phyloP scores from a whole-genome alignment of 2,113 vertebrate species.

The Sebastes fasciatus region DNA sequence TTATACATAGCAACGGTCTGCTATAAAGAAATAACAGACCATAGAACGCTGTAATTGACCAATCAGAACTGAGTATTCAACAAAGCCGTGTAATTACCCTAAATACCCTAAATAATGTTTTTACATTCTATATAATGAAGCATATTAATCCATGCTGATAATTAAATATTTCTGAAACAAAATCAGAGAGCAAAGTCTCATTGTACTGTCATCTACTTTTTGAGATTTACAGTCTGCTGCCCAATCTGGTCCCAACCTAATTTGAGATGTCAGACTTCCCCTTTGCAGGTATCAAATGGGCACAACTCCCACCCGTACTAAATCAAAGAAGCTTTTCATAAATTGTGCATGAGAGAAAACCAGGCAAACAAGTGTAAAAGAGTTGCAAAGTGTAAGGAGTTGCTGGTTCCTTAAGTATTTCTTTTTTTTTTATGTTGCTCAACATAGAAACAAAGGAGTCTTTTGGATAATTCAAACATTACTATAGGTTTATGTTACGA shows the following conservation, averaged over 20 bases:
- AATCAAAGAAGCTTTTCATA: not conserved
- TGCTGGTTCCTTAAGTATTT: not conserved
- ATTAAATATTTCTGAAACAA: slow-evolving; percentile 14
- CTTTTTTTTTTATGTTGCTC: not conserved
- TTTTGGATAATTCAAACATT: not conserved
- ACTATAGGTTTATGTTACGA: not conserved
- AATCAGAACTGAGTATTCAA: no score
- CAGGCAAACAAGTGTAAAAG: slow-evolving; percentile 9
- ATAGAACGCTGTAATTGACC: no score
- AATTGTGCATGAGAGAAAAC: slow-evolving; percentile 1
- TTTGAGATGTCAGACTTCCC: not conserved
- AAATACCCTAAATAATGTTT: not conserved
- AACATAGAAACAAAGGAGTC: not conserved
- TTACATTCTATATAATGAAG: not conserved
- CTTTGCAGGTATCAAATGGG: not conserved
- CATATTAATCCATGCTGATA: slow-evolving; percentile 33
- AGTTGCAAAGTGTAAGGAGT: slow-evolving; percentile 15
- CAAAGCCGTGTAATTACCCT: no score
- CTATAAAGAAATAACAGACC: no score
- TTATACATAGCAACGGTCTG: no score
- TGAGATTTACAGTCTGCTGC: not conserved
- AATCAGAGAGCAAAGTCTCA: slow-evolving; percentile 1
- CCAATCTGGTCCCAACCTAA: not conserved
- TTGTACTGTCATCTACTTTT: not conserved
- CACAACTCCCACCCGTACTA: not conserved